Evolutionary conservation across 30 jellyfish, hydroid and myxozoan genomes (phyloP), one percentile per base, ranked within the genome.

Genomic region (Pseudorhiza aurosa): DNA sequence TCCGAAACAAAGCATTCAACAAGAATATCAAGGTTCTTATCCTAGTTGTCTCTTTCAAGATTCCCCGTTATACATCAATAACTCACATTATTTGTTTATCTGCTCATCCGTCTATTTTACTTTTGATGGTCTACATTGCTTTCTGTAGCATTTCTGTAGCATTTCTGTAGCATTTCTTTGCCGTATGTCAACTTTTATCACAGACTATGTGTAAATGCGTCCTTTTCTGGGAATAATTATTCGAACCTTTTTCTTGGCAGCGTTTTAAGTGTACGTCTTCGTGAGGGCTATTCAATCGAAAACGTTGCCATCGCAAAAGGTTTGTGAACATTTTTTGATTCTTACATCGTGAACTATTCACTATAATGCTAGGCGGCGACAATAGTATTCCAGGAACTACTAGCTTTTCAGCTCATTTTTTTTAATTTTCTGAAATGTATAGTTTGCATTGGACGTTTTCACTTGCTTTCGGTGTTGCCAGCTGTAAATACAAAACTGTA

Each of bases 251-350:
- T 28, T 43, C 50, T 30, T 43, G 43, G 1, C 75, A 94, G 99
- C 39, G 97, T 94, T 39, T 70, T 94, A 14, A 88, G 97, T 32
- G 95, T 94, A 7, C 90, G 99, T n/a, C 83, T 96, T 24, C 77
- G 99, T 9, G 99, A 94, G 60, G 99, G 99, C 19, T 94, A 94
- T 65, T 76, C 96, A 17, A 87, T 87, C 10, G 96, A 87, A 29
- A 67, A 50, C 49, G 96, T 87, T n/a, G 88, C 96, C 37, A 84
- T 84, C 0, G 27, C 95, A 0, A 72, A 60, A 60, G 95, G 95
- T 84, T 44, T 39, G 82, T 31, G 10, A 14, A 3, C 14, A 3
- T 43, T 65, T 25, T 8, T 26, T 19, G n/a, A n/a, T n/a, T n/a
- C n/a, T n/a, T n/a, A n/a, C n/a, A n/a, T n/a, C n/a, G n/a, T n/a